Base-by-base conservation (phyloP, 2,797 vertebrate genomes). In the Bradypodion pumilum region DNA sequence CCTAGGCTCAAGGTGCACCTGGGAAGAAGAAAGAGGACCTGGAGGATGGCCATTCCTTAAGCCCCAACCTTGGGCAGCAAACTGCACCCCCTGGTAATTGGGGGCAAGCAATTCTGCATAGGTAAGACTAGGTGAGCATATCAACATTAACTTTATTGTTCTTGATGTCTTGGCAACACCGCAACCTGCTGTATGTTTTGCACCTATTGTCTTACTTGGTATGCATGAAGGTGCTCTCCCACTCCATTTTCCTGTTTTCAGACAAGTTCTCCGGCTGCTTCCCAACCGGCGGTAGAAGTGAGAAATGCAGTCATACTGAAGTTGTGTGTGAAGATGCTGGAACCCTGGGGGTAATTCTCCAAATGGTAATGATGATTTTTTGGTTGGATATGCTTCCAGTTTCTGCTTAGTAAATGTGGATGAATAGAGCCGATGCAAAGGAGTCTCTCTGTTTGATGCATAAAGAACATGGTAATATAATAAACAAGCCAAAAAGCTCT, bases 211-310 rank as follows among this genome's bases (percentile, higher is more conserved):
- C 79, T 97, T 97, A 99, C 99, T 98, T 93, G 99, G 98, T 86
- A 98, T 95, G 86, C 99, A 99, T 81, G 98, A 97, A 19, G 99
- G 98, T 85, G 98, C 97, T 79, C 97, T 97, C 37, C 98, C 98
- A 27, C 98, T 99, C 98, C 98, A 99, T 91, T 98, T 99, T 2
- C 98, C 98, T 0, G 98, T 99, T 94, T 97, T 98, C 60, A 99
- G 93, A 92, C 99, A 99, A 0, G 98, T 99, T 83, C 99, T 97
- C 6, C 97, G 96, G 85, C 97, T 91, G 91, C 99, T 99, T 74
- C 99, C 98, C 60, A 97, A 93, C 91, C 98, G 98, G 8, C 97
- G 97, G 93, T 99, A 99, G 94, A 97, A 99, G 0, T 95, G 95
- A 12, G 99, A 99, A 16, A 95, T 94, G 40, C 99, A 99, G 49